A percentile compares a stretch with the other conserved stretches of the same genome.
phyloP scores from a whole-genome alignment of 2,888 invertebrate species.

The Acholoe squamosa region DNA sequence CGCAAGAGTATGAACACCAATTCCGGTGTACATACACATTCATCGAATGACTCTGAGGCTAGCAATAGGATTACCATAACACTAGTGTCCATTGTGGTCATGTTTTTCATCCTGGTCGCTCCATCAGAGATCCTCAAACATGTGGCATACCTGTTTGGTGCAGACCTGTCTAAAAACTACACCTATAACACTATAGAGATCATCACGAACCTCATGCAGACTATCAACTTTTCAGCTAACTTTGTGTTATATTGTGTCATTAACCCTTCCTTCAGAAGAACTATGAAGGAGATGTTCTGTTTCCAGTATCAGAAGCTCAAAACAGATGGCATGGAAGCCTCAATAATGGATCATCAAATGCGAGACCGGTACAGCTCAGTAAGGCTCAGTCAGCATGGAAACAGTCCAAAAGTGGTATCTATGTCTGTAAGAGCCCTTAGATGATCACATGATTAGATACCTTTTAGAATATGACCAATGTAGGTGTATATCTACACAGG shows the following conservation, averaged over 20 bases:
- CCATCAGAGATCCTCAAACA: constrained; percentile 73
- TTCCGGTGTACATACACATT: constrained; percentile 31
- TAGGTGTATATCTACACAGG: not conserved
- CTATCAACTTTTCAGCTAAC: constrained; percentile 90
- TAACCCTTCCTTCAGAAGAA: constrained; percentile 90
- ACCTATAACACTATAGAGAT: constrained; percentile 75
- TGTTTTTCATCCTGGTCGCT: constrained; percentile 74
- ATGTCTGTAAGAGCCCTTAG: constrained; percentile 41
- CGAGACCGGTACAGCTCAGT: constrained; percentile 33
- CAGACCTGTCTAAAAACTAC: constrained; percentile 68
- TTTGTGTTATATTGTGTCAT: constrained; percentile 92
- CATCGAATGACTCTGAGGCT: constrained; percentile 67
- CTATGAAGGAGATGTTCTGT: constrained; percentile 80
- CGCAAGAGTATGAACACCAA: constrained; percentile 75
- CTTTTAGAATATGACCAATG: not conserved
- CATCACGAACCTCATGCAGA: constrained; percentile 89
- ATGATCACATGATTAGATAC: constrained; percentile 20
- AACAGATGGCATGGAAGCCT: constrained; percentile 45
- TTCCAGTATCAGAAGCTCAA: constrained; percentile 64
- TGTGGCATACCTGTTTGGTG: constrained; percentile 68
- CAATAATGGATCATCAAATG: constrained; percentile 51
- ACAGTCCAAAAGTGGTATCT: constrained; percentile 26
- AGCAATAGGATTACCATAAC: constrained; percentile 73
- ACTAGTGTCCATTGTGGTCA: constrained; percentile 72
- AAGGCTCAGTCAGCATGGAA: constrained; percentile 35